Base-by-base conservation (phyloP, 1,140 invertebrate genomes). In the Cydia pomonella region DNA sequence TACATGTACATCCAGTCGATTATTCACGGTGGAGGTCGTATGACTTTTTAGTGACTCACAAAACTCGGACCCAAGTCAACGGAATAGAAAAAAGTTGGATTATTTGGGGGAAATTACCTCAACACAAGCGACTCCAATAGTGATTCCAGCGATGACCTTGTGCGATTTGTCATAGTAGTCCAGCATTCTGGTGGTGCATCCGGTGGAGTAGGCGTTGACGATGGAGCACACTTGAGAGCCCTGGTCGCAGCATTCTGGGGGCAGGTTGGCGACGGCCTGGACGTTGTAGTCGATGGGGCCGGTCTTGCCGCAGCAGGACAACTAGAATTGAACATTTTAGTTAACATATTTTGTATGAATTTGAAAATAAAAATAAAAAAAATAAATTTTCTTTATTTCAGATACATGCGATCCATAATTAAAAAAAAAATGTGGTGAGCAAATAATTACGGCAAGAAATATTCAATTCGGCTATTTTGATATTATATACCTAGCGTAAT, bases 91-190 rank as follows among this genome's bases (percentile, higher is more conserved):
- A 27, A 27, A 2, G 25, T 27, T 27, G n/a, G n/a, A n/a, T n/a
- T n/a, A n/a, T n/a, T n/a, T n/a, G n/a, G n/a, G n/a, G n/a, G n/a
- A n/a, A 66, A 69, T 77, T 86, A 96, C 96, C 94, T 96, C 96
- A 80, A 95, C 91, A 79, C 91, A 95, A 66, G 95, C 95, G 77
- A 97, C 93, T 73, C 94, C 95, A 73, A 97, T 94, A 16, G 95
- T 95, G 41, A 96, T 84, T 16, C 94, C 94, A 80, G 95, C 96
- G 63, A 96, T 92, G 38, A 94, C 84, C 76, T 94, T 93, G 73
- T 94, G 94, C 82, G 92, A 89, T 21, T 85, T 86, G 78, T 93
- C 86, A 78, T 95, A 87, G 18, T 94, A 76, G 0, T 93, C 80
- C 13, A 83, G 83, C 1, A 96, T 74, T 9, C 76, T 77, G 0